These are phyloP conservation scores for Bradypodion pumilum DNA, from an alignment of 2,797 vertebrate species.

Conservation along the genomic window DNA sequence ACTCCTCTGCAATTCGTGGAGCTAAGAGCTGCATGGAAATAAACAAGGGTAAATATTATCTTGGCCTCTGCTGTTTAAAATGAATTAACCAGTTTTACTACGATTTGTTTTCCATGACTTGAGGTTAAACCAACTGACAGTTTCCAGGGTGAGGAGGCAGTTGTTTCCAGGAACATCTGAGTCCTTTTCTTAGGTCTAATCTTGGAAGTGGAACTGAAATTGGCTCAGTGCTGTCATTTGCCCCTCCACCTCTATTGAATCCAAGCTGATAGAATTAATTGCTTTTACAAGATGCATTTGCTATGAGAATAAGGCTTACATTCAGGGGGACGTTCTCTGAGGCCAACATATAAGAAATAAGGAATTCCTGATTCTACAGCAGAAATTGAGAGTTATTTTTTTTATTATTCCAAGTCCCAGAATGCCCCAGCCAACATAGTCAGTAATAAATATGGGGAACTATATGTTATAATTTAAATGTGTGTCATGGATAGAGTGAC, in stretches of 20 bases:
- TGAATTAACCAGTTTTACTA: slow-evolving; percentile 35
- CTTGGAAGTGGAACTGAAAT: neutral
- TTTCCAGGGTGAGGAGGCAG: neutral
- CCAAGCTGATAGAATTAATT: slow-evolving; percentile 22
- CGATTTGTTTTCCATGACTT: slow-evolving; percentile 35
- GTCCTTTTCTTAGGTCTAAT: neutral
- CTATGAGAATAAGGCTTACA: slow-evolving; percentile 1
- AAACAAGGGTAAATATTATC: slow-evolving; percentile 25
- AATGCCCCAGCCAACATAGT: too few relatives aligned
- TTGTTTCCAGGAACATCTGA: neutral
- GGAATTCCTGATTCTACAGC: neutral
- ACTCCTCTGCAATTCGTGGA: neutral
- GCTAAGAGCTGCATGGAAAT: fast-evolving
- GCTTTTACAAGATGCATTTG: neutral
- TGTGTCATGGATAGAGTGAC: too few relatives aligned
- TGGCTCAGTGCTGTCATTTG: neutral
- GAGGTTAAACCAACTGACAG: slow-evolving; percentile 21
- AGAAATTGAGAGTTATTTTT: neutral
- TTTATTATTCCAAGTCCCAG: too few relatives aligned
- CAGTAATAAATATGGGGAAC: too few relatives aligned
- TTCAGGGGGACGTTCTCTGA: fast-evolving
- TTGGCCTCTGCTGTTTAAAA: slow-evolving; percentile 30
- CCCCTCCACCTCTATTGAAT: fast-evolving
- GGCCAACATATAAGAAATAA: neutral
- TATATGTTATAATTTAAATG: too few relatives aligned